Evolutionary conservation across 1,140 invertebrate species (phyloP).

Genomic region (Drosophila yakuba): DNA sequence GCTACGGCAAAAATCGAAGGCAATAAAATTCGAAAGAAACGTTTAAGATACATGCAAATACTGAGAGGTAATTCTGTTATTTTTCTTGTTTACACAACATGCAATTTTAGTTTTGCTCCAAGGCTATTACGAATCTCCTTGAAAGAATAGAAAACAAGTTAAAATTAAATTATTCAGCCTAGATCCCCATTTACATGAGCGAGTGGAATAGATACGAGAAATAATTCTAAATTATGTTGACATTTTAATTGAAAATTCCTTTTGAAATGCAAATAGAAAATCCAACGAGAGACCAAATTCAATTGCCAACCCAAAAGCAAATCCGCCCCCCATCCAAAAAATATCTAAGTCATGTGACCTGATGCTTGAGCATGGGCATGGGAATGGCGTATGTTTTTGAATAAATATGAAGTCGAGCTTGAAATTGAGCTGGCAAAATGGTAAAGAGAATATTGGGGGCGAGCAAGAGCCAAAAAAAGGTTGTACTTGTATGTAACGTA

Average conservation of each 20-base stretch:
- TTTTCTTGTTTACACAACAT: neutral
- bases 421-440: conserved; percentile 46
- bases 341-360: conserved; percentile 39
- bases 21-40: neutral
- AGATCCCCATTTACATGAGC: conserved; percentile 22
- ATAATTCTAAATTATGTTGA: conserved; percentile 54
- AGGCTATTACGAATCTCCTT: neutral
- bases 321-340: conserved; percentile 28
- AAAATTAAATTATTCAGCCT: conserved; percentile 35
- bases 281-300: conserved; percentile 57
- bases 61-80: neutral
- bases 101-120: neutral
- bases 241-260: conserved; percentile 70
- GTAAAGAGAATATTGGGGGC: conserved; percentile 2
- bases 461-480: conserved; percentile 13
- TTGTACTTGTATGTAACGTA: conserved; percentile 52
- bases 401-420: conserved; percentile 62
- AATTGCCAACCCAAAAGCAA: conserved; percentile 60
- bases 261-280: conserved; percentile 66
- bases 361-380: neutral
- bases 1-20: neutral
- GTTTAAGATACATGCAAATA: neutral
- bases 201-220: conserved; percentile 25
- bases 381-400: conserved; percentile 13
- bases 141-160: conserved; percentile 6